Conservation (phyloP, 92 coral and sea anemone genomes). For the Phenganax stokvisi region DNA sequence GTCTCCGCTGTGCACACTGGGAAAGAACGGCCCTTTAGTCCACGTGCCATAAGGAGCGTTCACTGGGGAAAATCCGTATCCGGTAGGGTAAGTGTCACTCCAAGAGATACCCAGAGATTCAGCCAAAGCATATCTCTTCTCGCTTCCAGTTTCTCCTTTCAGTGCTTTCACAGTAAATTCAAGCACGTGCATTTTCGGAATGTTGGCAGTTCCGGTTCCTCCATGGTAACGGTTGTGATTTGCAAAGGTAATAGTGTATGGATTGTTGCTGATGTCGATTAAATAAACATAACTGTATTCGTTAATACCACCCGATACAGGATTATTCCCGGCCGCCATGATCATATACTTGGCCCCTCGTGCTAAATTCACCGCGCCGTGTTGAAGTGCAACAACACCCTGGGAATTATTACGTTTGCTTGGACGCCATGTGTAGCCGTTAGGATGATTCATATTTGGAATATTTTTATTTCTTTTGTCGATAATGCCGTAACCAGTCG, state of each 20-base stretch:
- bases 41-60: slow-evolving; percentile 43
- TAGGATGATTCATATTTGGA: slow-evolving; percentile 92
- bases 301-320: slow-evolving; percentile 69
- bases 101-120: slow-evolving; percentile 72
- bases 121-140: slow-evolving; percentile 59
- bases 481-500: background rate
- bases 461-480: slow-evolving; percentile 54
- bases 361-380: slow-evolving; percentile 79
- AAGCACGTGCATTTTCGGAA: slow-evolving; percentile 78
- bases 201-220: slow-evolving; percentile 55
- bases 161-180: slow-evolving; percentile 72
- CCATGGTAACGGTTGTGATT: slow-evolving; percentile 80
- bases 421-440: slow-evolving; percentile 89
- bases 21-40: slow-evolving; percentile 77
- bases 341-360: slow-evolving; percentile 73
- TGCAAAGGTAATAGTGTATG: slow-evolving; percentile 66
- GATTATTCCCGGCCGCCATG: slow-evolving; percentile 96
- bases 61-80: slow-evolving; percentile 70
- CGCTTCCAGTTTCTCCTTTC: slow-evolving; percentile 81
- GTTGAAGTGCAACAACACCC: slow-evolving; percentile 64
- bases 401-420: slow-evolving; percentile 51
- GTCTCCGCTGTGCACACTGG: slow-evolving; percentile 88
- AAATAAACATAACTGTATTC: slow-evolving; percentile 62
- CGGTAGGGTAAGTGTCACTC: slow-evolving; percentile 76
- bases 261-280: slow-evolving; percentile 61